phyloP scores from a whole-genome alignment of 64 coral and sea anemone species.

The Acropora tenuis region DNA sequence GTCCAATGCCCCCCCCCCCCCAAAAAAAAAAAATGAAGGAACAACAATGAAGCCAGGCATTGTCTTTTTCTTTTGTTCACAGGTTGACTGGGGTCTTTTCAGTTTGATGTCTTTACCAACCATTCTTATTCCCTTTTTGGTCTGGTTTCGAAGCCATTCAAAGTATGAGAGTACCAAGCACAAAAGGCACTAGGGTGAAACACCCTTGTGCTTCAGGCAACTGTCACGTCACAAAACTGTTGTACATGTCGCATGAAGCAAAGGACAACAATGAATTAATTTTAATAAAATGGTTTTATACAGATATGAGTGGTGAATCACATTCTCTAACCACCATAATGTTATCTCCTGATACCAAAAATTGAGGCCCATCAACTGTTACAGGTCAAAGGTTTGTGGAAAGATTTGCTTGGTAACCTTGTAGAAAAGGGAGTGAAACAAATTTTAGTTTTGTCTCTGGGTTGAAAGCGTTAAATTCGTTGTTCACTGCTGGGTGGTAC shows the following conservation, averaged over 20 bases:
- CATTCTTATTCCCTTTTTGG: conserved; percentile 84
- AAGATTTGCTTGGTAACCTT: too few relatives aligned
- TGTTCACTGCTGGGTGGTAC: too few relatives aligned
- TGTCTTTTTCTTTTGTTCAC: conserved; percentile 7
- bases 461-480: too few relatives aligned
- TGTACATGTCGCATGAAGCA: neutral
- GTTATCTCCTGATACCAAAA: too few relatives aligned
- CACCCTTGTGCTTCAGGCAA: neutral
- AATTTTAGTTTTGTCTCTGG: too few relatives aligned
- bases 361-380: too few relatives aligned
- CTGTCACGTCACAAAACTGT: too few relatives aligned
- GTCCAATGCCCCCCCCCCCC: too few relatives aligned
- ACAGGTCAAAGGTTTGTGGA: too few relatives aligned
- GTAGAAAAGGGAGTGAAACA: too few relatives aligned
- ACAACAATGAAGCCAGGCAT: too few relatives aligned
- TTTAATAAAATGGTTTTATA: conserved; percentile 36
- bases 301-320: neutral
- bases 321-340: neutral
- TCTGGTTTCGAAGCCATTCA: conserved; percentile 94
- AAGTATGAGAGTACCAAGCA: conserved; percentile 94
- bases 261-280: neutral
- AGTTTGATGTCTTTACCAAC: conserved; percentile 94
- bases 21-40: too few relatives aligned
- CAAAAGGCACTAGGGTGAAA: conserved; percentile 80
- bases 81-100: conserved; percentile 99